Conservation (phyloP, 2,797 vertebrate genomes). For the Ataeniobius toweri region DNA sequence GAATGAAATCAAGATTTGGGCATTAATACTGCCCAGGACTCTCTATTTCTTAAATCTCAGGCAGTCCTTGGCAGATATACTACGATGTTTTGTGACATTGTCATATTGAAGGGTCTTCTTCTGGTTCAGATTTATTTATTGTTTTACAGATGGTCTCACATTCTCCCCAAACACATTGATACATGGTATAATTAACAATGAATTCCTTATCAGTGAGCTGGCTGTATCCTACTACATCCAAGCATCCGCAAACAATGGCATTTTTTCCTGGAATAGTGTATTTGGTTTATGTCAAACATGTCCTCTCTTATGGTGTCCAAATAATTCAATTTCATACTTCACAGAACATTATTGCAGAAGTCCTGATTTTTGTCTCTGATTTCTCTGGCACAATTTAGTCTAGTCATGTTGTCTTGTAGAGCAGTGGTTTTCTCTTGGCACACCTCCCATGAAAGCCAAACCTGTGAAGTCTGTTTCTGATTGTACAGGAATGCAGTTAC, state of each 20-base stretch:
- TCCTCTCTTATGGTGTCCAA: neutral
- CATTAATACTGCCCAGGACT: no score
- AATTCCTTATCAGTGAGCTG: no score
- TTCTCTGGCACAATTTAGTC: neutral
- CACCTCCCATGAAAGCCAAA: neutral
- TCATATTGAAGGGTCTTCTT: neutral
- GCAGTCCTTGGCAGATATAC: neutral
- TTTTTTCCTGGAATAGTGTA: neutral
- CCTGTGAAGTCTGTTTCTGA: neutral
- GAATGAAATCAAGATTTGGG: no score
- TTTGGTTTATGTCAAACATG: neutral
- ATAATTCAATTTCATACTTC: neutral
- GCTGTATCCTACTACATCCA: neutral
- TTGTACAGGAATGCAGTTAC: neutral
- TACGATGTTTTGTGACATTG: neutral
- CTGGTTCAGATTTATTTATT: no score
- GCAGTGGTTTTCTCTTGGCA: neutral
- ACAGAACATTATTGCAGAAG: neutral
- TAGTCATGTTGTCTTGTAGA: neutral
- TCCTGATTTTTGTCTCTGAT: neutral
- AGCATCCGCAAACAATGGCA: neutral
- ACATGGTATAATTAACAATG: no score
- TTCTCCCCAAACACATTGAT: neutral
- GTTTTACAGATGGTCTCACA: no score
- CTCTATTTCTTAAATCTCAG: neutral